Evolutionary conservation across 2,113 vertebrate species (phyloP).

Genomic region (Cynoglossus semilaevis): DNA sequence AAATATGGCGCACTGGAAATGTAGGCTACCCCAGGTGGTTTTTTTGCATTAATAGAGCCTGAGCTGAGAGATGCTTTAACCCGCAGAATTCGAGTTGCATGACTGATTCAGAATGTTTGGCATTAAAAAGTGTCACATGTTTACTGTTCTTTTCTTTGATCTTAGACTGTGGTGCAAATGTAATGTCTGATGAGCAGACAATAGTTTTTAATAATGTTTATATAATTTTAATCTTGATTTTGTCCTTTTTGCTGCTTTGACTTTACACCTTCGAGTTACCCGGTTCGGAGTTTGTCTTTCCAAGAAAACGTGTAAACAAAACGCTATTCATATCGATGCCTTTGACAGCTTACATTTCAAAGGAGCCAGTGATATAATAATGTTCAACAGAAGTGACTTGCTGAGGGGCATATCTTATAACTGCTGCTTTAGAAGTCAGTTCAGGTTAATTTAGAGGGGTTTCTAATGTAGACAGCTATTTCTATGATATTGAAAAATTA

Average conservation of each 20-base stretch:
- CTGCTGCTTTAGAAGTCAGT: slow-evolving; percentile 43
- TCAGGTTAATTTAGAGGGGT: slow-evolving; percentile 51
- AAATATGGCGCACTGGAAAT: slow-evolving; percentile 55
- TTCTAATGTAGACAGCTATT: slow-evolving; percentile 47
- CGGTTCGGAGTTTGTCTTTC: slow-evolving; percentile 17
- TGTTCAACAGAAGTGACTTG: background rate
- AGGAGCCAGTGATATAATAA: slow-evolving; percentile 1
- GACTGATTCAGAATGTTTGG: slow-evolving; percentile 41
- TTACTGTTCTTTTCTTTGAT: slow-evolving; percentile 41
- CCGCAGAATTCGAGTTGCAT: slow-evolving; percentile 24
- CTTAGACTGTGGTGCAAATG: slow-evolving; percentile 45
- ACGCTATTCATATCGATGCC: background rate
- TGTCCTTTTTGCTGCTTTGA: slow-evolving; percentile 10
- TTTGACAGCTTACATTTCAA: slow-evolving; percentile 40
- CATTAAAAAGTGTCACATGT: slow-evolving; percentile 44
- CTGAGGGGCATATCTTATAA: slow-evolving; percentile 11
- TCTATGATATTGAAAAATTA: slow-evolving; percentile 39
- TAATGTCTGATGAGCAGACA: background rate
- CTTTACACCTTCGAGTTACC: background rate
- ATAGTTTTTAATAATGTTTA: background rate
- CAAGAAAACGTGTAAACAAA: slow-evolving; percentile 15
- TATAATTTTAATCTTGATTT: slow-evolving; percentile 23
- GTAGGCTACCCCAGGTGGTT: slow-evolving; percentile 51
- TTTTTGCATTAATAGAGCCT: slow-evolving; percentile 36
- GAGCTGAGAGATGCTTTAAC: slow-evolving; percentile 7